Percentiles rank a stretch among this genome's conserved stretches.
Conservation (phyloP, 2,888 invertebrate species). For the Ectemnius cavifrons region DNA sequence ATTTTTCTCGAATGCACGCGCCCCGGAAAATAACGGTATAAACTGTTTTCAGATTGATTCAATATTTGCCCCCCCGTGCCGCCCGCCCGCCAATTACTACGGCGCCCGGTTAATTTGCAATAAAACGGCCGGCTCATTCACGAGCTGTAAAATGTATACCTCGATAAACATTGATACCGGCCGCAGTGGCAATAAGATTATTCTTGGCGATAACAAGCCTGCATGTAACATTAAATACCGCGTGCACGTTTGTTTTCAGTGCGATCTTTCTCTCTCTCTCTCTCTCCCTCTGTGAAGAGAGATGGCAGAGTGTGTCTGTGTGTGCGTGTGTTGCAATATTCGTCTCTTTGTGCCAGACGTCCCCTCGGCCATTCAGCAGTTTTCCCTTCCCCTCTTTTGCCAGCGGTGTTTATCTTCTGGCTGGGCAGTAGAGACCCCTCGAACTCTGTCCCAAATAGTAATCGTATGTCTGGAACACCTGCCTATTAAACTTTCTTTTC, state of each 20-base stretch:
- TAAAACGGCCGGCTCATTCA: no score
- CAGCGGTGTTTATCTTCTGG: slow-evolving; percentile 36
- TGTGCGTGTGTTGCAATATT: neutral
- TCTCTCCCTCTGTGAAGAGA: neutral
- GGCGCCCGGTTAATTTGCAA: no score
- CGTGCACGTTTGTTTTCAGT: neutral
- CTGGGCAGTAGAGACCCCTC: slow-evolving; percentile 7
- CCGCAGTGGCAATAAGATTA: no score
- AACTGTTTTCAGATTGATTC: slow-evolving; percentile 22
- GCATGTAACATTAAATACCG: neutral
- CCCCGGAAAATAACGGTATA: slow-evolving; percentile 42
- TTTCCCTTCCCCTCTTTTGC: slow-evolving; percentile 3
- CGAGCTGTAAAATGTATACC: no score
- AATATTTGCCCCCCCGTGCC: no score
- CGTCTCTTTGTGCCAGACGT: slow-evolving; percentile 4
- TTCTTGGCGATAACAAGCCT: neutral
- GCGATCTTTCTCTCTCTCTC: neutral
- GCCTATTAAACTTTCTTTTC: slow-evolving; percentile 26
- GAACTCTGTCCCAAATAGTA: slow-evolving; percentile 22
- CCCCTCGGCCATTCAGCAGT: slow-evolving; percentile 10
- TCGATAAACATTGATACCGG: no score
- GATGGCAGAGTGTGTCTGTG: neutral
- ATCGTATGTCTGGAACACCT: slow-evolving; percentile 38
- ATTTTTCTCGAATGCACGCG: slow-evolving; percentile 41
- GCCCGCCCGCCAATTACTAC: no score